These are phyloP conservation scores for Alloplasta piceator DNA, from an alignment of 2,888 invertebrate species.

Conservation along the genomic window DNA sequence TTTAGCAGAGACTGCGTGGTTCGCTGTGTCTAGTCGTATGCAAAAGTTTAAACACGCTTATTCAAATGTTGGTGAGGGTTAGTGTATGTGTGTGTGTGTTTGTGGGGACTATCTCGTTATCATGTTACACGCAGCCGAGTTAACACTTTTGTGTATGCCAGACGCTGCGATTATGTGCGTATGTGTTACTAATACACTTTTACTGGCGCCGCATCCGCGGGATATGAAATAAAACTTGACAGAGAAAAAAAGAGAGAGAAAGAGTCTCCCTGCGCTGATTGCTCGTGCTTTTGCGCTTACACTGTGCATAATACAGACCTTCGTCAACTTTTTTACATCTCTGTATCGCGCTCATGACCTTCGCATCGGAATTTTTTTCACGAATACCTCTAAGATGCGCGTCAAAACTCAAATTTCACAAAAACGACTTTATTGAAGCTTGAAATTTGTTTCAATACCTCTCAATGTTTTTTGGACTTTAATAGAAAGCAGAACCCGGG, in stretches of 20 bases:
- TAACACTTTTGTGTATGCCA: neutral
- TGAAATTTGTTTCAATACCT: too few species aligned
- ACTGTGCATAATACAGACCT: neutral
- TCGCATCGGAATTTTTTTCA: slow-evolving; percentile 19
- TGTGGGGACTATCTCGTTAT: slow-evolving; percentile 26
- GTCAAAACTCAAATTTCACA: too few species aligned
- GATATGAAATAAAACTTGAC: slow-evolving; percentile 11
- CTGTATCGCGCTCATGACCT: slow-evolving; percentile 19
- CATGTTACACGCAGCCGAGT: neutral
- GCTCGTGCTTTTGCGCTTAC: neutral
- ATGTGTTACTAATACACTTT: neutral
- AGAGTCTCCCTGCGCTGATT: slow-evolving; percentile 3
- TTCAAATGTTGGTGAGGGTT: slow-evolving; percentile 3
- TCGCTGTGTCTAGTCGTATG: neutral
- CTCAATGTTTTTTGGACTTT: too few species aligned
- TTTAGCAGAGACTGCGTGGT: slow-evolving; percentile 4
- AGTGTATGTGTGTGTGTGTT: slow-evolving; percentile 2
- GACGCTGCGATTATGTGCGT: slow-evolving; percentile 8
- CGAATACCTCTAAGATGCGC: neutral
- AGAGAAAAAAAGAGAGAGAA: slow-evolving; percentile 17
- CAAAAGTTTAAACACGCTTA: slow-evolving; percentile 40
- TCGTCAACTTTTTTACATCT: slow-evolving; percentile 3
- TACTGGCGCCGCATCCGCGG: slow-evolving; percentile 17
- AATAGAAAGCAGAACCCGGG: too few species aligned
- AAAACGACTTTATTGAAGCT: too few species aligned